phyloP scores from a whole-genome alignment of 2,888 invertebrate genomes.

The Noctua janthe region DNA sequence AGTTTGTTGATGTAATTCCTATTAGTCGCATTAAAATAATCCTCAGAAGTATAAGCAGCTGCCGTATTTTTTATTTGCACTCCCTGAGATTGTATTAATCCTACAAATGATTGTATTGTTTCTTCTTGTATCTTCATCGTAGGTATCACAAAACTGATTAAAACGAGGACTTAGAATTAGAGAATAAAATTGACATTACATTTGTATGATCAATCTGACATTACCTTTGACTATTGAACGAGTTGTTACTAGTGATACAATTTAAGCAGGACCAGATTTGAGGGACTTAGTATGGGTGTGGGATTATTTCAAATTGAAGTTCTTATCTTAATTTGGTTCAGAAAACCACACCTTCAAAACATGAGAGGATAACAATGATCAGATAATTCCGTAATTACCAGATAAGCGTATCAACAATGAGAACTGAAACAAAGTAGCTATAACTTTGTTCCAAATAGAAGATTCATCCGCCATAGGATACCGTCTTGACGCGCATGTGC shows the following conservation, averaged over 20 bases:
- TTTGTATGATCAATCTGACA: neutral
- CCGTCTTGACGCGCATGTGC: conserved; percentile 70
- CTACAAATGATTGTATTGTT: neutral
- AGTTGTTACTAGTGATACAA: neutral
- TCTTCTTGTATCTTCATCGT: neutral
- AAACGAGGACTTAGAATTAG: neutral
- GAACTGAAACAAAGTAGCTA: conserved; percentile 47
- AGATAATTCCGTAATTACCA: conserved; percentile 22
- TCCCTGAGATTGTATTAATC: conserved; percentile 5
- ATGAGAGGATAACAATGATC: conserved; percentile 4
- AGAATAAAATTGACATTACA: neutral
- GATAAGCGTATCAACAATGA: conserved; percentile 50
- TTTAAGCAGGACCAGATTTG: neutral
- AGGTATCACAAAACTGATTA: neutral
- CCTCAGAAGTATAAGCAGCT: conserved; percentile 27
- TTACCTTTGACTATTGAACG: neutral
- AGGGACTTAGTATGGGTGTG: neutral
- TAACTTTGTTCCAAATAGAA: conserved; percentile 53
- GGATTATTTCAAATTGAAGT: neutral
- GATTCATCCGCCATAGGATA: conserved; percentile 59
- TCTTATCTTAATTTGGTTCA: neutral
- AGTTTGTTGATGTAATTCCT: conserved; percentile 29
- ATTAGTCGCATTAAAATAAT: conserved; percentile 52
- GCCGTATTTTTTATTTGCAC: neutral
- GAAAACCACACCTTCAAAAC: conserved; percentile 1